Base-by-base conservation (phyloP, 2,113 vertebrate species). In the Pluvianellus socialis region DNA sequence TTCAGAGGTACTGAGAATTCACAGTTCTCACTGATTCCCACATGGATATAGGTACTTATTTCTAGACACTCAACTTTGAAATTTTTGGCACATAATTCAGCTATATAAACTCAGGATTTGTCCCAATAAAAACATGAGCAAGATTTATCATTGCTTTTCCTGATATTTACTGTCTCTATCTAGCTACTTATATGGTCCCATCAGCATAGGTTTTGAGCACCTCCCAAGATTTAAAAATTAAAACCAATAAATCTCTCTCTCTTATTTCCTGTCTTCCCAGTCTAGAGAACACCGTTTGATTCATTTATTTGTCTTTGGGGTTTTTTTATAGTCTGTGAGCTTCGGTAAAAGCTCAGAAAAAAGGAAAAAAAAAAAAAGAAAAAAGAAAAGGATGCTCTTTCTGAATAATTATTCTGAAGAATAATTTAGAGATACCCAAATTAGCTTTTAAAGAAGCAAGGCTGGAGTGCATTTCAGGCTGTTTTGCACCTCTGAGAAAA, bases 151-250 rank as follows among this genome's bases (percentile, higher is more conserved):
- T 82, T 94, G 20, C 32, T 94, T 92, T 53, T 92, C 66, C n/a
- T 92, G 86, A 62, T 96, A 96, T 87, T 95, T 95, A 89, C 83
- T 97, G 65, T 94, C 73, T 92, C 56, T 95, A 56, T 68, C 65
- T 84, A 79, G 95, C 88, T 96, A 96, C 89, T 79, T 95, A 89
- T 85, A 95, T 61, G 44, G 56, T 92, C 91, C 91, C 86, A 88
- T 90, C 94, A 93, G 80, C 19, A 33, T 5, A 91, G 33, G 12
- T 85, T 94, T 91, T 89, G 80, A 94, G 70, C 62, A 94, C 68
- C 70, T 96, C 91, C 88, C 91, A 96, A 94, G 92, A 91, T 72
- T 72, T 79, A 92, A 94, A 96, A 91, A 95, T 94, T 94, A 94
- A 95, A 97, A 55, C 45, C 13, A 74, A 96, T 97, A 97, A 94